phyloP scores from a whole-genome alignment of 2,888 invertebrate genomes.

The Melitaea athalia region DNA sequence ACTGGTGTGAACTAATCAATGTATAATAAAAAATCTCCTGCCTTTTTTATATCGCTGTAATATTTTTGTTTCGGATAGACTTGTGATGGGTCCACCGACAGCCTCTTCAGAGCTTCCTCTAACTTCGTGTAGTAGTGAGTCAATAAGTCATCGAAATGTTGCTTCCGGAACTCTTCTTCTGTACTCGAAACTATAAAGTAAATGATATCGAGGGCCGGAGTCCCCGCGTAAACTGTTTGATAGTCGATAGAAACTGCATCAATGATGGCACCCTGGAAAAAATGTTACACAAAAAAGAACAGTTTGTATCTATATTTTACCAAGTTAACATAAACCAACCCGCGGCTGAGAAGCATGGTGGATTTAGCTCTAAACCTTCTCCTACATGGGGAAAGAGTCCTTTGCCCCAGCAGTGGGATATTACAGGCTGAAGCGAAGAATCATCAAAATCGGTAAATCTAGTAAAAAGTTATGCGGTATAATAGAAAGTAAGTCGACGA shows the following conservation, averaged over 20 bases:
- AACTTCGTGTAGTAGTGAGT: conserved; percentile 51
- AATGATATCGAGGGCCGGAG: conserved; percentile 57
- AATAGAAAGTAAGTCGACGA: too few relatives aligned
- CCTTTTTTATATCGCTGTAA: conserved; percentile 55
- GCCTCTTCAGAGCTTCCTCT: conserved; percentile 45
- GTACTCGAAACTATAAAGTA: conserved; percentile 64
- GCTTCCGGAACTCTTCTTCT: conserved; percentile 56
- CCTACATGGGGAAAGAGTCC: too few relatives aligned
- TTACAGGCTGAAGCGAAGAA: too few relatives aligned
- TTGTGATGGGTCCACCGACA: conserved; percentile 49
- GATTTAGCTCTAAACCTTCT: too few relatives aligned
- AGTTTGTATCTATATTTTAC: background rate
- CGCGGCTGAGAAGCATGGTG: too few relatives aligned
- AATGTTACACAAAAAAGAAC: too few relatives aligned
- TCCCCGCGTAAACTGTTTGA: conserved; percentile 58
- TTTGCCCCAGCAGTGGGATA: too few relatives aligned
- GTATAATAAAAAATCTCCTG: conserved; percentile 26
- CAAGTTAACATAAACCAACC: too few relatives aligned
- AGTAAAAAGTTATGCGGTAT: too few relatives aligned
- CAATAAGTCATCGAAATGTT: conserved; percentile 44
- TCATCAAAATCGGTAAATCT: too few relatives aligned
- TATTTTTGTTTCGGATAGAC: conserved; percentile 56
- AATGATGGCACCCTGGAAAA: conserved; percentile 51
- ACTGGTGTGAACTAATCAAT: too few relatives aligned
- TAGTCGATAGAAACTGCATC: conserved; percentile 59